Conservation (phyloP, 2,113 vertebrate species). For the Planiliza haematocheilus region DNA sequence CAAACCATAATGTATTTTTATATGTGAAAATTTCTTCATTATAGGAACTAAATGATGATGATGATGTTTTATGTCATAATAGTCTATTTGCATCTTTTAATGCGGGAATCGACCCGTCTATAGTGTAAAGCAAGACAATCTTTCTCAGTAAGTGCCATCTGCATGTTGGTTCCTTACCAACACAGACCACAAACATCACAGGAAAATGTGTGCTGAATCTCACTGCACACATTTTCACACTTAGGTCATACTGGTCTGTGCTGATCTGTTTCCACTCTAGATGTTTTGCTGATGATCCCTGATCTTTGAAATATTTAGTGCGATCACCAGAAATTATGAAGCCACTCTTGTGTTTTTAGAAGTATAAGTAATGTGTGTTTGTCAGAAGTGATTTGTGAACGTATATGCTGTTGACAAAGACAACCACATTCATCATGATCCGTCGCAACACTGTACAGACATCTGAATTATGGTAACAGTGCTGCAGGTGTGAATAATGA, state of each 20-base stretch:
- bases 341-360: background rate
- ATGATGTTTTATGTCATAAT: too few species aligned
- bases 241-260: conserved; percentile 1
- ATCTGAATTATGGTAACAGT: conserved; percentile 49
- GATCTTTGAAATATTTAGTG: background rate
- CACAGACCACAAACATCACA: background rate
- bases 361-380: conserved; percentile 13
- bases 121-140: too few species aligned
- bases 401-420: conserved; percentile 15
- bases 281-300: conserved; percentile 6
- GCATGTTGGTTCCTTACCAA: background rate
- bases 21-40: too few species aligned
- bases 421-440: conserved; percentile 20
- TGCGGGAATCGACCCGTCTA: too few species aligned
- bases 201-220: background rate
- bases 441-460: conserved; percentile 10
- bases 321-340: conserved; percentile 1
- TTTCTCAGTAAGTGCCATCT: background rate
- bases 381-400: conserved; percentile 33
- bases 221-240: conserved; percentile 9
- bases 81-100: too few species aligned
- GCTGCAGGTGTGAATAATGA: conserved; percentile 45
- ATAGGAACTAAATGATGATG: too few species aligned
- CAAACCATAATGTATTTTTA: too few species aligned
- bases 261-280: background rate